Percentiles rank a stretch among this genome's conserved stretches.
Conservation (phyloP, 2,888 invertebrate genomes). For the Melanophora roralis region DNA sequence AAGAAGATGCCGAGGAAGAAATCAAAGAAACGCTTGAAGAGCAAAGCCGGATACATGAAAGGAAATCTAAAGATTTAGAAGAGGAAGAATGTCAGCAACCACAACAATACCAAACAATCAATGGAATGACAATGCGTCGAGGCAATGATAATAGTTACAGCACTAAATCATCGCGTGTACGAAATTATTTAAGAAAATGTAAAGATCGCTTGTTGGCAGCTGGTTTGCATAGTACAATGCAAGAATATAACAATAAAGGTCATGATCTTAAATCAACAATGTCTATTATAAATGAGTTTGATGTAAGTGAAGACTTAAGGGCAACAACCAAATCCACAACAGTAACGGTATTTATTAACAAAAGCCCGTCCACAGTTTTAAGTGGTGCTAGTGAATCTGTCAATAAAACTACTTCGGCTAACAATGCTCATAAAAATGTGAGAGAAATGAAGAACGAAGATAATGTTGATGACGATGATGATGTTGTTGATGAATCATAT, state of each 20-base stretch:
- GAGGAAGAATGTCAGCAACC: conserved; percentile 26
- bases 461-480: conserved; percentile 46
- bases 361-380: conserved; percentile 1
- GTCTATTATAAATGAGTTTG: conserved; percentile 33
- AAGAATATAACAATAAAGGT: conserved; percentile 40
- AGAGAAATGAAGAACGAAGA: conserved; percentile 17
- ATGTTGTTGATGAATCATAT: conserved; percentile 58
- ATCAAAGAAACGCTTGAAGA: conserved; percentile 50
- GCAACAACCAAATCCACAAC: background rate
- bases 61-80: conserved; percentile 42
- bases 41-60: conserved; percentile 22
- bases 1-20: conserved; percentile 66
- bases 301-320: conserved; percentile 44
- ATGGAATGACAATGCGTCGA: conserved; percentile 66
- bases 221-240: conserved; percentile 70
- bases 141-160: background rate
- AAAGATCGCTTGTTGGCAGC: conserved; percentile 74
- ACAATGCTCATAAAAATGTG: conserved; percentile 40
- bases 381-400: conserved; percentile 10
- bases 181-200: conserved; percentile 76
- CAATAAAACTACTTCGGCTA: background rate
- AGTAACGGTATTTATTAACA: conserved; percentile 40
- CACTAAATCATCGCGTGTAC: conserved; percentile 76
- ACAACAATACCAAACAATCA: conserved; percentile 9
- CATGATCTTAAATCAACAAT: conserved; percentile 51